phyloP scores from a whole-genome alignment of 1,140 invertebrate species.

The Neodiprion fabricii region DNA sequence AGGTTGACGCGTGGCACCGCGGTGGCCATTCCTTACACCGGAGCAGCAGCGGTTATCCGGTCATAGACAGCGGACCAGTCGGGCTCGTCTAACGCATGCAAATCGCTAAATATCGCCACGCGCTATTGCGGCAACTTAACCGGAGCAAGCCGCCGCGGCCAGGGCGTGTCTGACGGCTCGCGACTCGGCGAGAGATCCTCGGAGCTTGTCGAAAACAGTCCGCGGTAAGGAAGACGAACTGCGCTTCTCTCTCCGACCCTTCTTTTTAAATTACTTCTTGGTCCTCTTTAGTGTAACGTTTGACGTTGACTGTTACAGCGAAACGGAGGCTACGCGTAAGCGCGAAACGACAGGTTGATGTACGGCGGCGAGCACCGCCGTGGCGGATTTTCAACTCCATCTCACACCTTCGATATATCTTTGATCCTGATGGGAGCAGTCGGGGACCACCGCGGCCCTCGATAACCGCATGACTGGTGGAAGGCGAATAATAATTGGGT shows the following conservation, averaged over 20 bases:
- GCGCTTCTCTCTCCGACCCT: neutral
- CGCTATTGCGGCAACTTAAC: neutral
- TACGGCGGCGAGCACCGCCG: neutral
- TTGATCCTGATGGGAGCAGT: no score
- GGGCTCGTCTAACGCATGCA: neutral
- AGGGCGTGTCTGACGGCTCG: no score
- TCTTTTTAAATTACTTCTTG: neutral
- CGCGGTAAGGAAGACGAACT: neutral
- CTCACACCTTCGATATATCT: neutral
- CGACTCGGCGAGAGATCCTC: no score
- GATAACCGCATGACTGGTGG: neutral
- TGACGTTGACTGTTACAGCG: neutral
- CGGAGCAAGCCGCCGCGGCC: no score
- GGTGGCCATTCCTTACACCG: neutral
- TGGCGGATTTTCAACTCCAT: neutral
- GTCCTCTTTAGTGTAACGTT: neutral
- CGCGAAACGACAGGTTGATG: neutral
- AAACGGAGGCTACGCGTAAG: neutral
- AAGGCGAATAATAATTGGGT: neutral
- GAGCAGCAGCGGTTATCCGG: neutral
- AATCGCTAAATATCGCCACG: neutral
- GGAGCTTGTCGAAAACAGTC: neutral
- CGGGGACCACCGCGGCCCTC: neutral
- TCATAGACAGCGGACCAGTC: neutral
- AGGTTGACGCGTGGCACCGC: neutral